Evolutionary conservation across 2,888 invertebrate species (phyloP), one percentile per base, ranked within the genome.

Genomic region (Oxytorus armatus): DNA sequence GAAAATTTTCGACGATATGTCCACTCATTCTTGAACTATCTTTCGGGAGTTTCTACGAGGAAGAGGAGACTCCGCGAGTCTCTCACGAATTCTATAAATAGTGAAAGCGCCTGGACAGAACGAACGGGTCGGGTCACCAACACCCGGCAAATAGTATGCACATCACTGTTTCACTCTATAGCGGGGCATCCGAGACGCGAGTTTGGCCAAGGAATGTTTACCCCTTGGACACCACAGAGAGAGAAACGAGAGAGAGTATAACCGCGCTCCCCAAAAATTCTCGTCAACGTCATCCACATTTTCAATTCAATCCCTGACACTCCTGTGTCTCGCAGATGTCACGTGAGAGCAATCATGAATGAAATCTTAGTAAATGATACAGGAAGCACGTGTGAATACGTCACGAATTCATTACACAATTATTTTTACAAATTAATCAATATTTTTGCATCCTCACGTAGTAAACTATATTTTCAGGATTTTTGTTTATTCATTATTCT

Each of bases 141-240:
- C 80, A 77, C 65, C 69, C 69, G 65, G 42, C 55, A 68, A 63
- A 65, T 63, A 65, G 69, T 72, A n/a, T n/a, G 66, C 73, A 42
- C 53, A 16, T 29, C 59, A 44, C 66, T 66, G 44, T 73, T 44
- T 59, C 53, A 44, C 47, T 59, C 16, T 44, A 3, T 21, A 5
- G 29, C 29, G 51, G 33, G 53, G 36, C 68, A 74, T 69, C 57
- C 16, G 53, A 73, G 77, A 66, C 77, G 65, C 77, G 65, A 74
- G 74, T 77, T 86, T 83, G 84, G 86, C 86, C 87, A 81, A 88
- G 86, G 88, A 87, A 89, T 86, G 85, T 86, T 88, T 84, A 87
- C 85, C 86, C 86, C 82, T 83, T 59, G 66, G 77, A 74, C 65
- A 79, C 59, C 47, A 44, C 11, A 59, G 49, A 21, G 44, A 29